Conservation (phyloP, 2,888 invertebrate genomes). For the Malachius bipustulatus region DNA sequence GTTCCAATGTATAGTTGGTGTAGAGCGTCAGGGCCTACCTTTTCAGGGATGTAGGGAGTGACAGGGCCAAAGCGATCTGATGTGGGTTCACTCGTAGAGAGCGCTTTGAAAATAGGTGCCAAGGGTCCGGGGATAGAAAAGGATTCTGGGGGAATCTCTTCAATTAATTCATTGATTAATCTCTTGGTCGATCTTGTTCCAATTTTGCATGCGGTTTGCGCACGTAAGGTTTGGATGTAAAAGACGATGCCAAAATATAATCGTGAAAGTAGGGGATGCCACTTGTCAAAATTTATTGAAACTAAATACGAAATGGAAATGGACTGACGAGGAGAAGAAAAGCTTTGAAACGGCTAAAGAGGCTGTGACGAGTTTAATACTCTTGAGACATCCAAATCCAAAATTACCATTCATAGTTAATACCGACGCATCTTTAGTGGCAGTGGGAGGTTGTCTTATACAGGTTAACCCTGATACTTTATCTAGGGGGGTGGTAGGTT, state of each 20-base stretch:
- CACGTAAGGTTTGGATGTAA: constrained; percentile 6
- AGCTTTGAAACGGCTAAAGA: constrained; percentile 7
- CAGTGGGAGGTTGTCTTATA: no score
- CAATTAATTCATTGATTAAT: constrained; percentile 8
- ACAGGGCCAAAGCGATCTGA: constrained; percentile 4
- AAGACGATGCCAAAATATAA: constrained; percentile 7
- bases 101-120: constrained; percentile 8
- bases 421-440: no score
- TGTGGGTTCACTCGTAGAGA: constrained; percentile 8
- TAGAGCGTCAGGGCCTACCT: constrained; percentile 5
- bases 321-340: constrained; percentile 4
- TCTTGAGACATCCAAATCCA: constrained; percentile 5
- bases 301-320: no score
- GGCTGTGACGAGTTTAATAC: constrained; percentile 7
- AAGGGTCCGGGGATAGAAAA: constrained; percentile 9
- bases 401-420: no score
- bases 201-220: not conserved
- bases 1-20: constrained; percentile 4
- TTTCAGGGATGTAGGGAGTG: constrained; percentile 6
- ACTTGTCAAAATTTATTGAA: no score
- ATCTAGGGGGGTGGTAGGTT: no score
- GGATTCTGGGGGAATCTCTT: constrained; percentile 8
- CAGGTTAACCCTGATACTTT: no score
- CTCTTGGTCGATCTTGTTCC: not conserved
- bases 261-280: constrained; percentile 7